These are phyloP conservation scores for Machaerirhynchus nigripectus DNA, from an alignment of 2,113 vertebrate genomes.

Conservation along the genomic window DNA sequence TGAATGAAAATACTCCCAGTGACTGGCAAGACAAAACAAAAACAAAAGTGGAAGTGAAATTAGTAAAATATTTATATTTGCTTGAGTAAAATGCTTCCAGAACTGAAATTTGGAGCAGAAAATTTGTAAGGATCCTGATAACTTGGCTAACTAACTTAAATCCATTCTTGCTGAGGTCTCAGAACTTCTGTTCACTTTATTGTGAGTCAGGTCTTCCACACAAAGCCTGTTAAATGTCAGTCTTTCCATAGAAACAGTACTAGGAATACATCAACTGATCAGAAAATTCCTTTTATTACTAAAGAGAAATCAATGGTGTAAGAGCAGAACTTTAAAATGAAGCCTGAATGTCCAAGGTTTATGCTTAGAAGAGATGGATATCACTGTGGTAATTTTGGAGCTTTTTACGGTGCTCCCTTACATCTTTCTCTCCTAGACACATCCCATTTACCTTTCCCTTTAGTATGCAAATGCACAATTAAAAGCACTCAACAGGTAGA, in stretches of 20 bases:
- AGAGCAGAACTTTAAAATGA: not conserved
- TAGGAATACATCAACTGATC: not conserved
- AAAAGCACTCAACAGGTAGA: conserved; percentile 49
- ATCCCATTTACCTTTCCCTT: not conserved
- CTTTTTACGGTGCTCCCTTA: not conserved
- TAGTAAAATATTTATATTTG: conserved; percentile 20
- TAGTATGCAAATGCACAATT: conserved; percentile 56
- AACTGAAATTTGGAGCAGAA: not conserved
- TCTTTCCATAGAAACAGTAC: not conserved
- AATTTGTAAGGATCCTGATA: not conserved
- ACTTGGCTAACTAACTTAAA: not conserved
- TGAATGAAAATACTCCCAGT: conserved; percentile 33
- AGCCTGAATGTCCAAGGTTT: not conserved
- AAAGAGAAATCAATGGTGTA: not conserved
- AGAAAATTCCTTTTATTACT: not conserved
- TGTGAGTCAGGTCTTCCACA: not conserved
- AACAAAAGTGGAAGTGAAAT: not conserved
- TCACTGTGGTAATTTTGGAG: not conserved
- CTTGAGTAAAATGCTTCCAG: conserved; percentile 16
- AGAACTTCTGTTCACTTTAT: not conserved
- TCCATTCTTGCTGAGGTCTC: not conserved
- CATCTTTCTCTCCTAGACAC: not conserved
- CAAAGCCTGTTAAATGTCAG: not conserved
- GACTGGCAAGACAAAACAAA: conserved; percentile 24
- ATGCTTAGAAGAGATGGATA: not conserved